Evolutionary conservation across 2,113 vertebrate species (phyloP).

Genomic region (Chrysemys picta): DNA sequence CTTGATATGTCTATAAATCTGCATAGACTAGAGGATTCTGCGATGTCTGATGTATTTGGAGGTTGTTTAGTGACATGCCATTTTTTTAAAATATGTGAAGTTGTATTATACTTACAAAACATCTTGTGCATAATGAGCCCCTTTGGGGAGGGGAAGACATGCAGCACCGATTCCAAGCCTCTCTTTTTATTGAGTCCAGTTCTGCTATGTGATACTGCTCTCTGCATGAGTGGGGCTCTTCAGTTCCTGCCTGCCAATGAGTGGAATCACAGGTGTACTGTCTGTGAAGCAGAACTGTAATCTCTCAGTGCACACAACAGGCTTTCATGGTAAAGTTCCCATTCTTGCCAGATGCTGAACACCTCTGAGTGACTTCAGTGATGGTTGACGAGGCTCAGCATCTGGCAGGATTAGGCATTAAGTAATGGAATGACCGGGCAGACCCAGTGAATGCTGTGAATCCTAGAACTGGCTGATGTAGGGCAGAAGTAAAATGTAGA

Average conservation of each 20-base stretch:
- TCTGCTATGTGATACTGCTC: rapidly evolving
- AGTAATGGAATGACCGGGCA: rapidly evolving
- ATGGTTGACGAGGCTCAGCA: rapidly evolving
- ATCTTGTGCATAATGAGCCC: rapidly evolving
- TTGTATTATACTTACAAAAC: rapidly evolving
- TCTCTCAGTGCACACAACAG: rapidly evolving
- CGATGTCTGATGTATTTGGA: rapidly evolving
- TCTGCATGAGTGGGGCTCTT: rapidly evolving
- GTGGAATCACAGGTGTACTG: rapidly evolving
- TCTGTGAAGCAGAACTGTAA: not conserved
- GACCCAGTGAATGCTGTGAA: not conserved
- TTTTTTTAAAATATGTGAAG: rapidly evolving
- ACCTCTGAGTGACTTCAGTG: rapidly evolving
- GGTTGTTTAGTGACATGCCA: rapidly evolving
- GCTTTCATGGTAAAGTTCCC: rapidly evolving
- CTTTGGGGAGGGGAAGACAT: not conserved
- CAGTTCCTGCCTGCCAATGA: rapidly evolving
- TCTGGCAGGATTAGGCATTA: not conserved
- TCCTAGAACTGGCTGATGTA: not conserved
- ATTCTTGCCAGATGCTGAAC: not conserved
- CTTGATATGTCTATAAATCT: not conserved
- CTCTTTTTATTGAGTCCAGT: not conserved
- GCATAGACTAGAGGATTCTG: rapidly evolving
- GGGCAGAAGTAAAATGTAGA: not conserved
- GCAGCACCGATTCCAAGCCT: rapidly evolving